Conservation (phyloP, 2,888 invertebrate species). For the Drosophila macrospina region DNA sequence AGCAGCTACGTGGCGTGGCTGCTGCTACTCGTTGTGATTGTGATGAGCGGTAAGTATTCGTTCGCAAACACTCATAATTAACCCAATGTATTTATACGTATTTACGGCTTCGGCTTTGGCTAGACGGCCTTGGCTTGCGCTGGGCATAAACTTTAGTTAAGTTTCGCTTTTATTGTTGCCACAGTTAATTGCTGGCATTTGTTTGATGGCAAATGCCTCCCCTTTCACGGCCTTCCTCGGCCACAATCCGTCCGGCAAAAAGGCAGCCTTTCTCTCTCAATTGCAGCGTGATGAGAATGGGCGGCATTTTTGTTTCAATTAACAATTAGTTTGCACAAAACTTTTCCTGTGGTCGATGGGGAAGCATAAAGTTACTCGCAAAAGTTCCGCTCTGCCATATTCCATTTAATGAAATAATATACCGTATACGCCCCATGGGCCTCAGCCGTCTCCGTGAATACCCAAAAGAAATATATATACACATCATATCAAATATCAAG, state of each 20-base stretch:
- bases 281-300: conserved; percentile 18
- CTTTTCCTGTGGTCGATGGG: conserved; percentile 33
- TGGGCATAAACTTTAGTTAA: conserved; percentile 42
- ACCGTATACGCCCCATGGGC: conserved; percentile 44
- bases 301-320: conserved; percentile 70
- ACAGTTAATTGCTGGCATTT: conserved; percentile 76
- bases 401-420: conserved; percentile 63
- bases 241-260: conserved; percentile 17
- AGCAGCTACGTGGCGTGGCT: conserved; percentile 71
- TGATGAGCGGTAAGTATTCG: conserved; percentile 81
- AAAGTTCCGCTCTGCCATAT: conserved; percentile 48
- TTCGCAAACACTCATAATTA: conserved; percentile 11
- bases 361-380: conserved; percentile 40
- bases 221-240: conserved; percentile 15
- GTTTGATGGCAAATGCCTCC: conserved; percentile 63
- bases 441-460: background rate
- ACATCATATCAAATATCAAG: conserved; percentile 20
- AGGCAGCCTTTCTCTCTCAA: conserved; percentile 6
- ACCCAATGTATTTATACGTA: conserved; percentile 18
- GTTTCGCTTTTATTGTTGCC: conserved; percentile 68
- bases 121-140: conserved; percentile 7
- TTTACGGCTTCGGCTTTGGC: conserved; percentile 42
- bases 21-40: conserved; percentile 72
- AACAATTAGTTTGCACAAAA: conserved; percentile 71
- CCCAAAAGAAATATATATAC: conserved; percentile 21